These are phyloP conservation scores for Drosophila melanogaster DNA, from an alignment of 1,140 invertebrate species.

Conservation along the genomic window Release_6_plus_ISO1_MT NT_033777.3:20309501-20310000, in stretches of 20 bases:
- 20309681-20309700: conserved; percentile 19
- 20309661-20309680: conserved; percentile 31
- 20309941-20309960: not conserved
- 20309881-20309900: not conserved
- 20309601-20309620: conserved; percentile 29
- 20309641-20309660: conserved; percentile 5
- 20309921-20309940: conserved; percentile 16
- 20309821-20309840: conserved; percentile 23
- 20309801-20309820: conserved; percentile 18
- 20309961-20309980: conserved; percentile 17
- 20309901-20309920: not conserved
- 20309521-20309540: conserved; percentile 41
- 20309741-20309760: conserved; percentile 53
- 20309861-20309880: not conserved
- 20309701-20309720: conserved; percentile 11
- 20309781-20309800: conserved; percentile 48
- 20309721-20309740: conserved; percentile 35
- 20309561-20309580: conserved; percentile 45
- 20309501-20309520: conserved; percentile 61
- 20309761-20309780: conserved; percentile 8
- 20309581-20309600: conserved; percentile 1
- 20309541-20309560: conserved; percentile 59
- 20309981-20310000: conserved; percentile 73
- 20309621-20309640: conserved; percentile 61
- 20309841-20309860: conserved; percentile 7